phyloP scores from a whole-genome alignment of 2,888 invertebrate genomes.

The Taphrorychus bicolor region DNA sequence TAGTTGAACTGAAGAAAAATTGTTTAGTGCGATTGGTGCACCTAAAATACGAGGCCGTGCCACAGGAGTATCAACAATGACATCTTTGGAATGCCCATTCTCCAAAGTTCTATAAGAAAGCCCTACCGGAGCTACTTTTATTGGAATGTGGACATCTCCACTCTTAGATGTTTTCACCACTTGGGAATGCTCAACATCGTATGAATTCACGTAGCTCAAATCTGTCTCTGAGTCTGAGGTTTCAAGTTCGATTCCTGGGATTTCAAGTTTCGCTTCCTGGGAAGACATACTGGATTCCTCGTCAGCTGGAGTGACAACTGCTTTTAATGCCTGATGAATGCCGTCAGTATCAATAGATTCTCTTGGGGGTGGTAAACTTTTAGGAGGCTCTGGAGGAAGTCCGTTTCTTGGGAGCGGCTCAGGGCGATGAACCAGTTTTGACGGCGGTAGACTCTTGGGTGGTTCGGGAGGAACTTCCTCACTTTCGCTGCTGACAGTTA shows the following conservation, averaged over 20 bases:
- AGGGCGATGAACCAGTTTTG: background rate
- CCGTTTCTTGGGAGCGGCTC: background rate
- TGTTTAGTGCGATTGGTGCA: conserved; percentile 3
- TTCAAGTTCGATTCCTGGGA: background rate
- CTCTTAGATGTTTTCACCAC: conserved; percentile 45
- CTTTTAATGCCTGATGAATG: conserved; percentile 35
- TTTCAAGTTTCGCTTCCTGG: background rate
- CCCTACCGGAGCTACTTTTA: conserved; percentile 25
- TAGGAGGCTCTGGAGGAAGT: conserved; percentile 23
- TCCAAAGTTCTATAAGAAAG: conserved; percentile 27
- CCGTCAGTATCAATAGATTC: conserved; percentile 18
- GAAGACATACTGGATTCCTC: conserved; percentile 11
- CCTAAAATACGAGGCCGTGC: conserved; percentile 19
- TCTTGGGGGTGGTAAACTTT: conserved; percentile 17
- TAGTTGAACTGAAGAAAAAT: conserved; percentile 16
- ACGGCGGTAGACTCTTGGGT: background rate
- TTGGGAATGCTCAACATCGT: conserved; percentile 56
- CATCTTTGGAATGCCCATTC: conserved; percentile 20
- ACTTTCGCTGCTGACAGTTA: background rate
- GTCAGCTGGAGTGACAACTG: conserved; percentile 28
- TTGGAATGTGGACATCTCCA: conserved; percentile 29
- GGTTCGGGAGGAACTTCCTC: too few species aligned
- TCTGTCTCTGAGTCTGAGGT: conserved; percentile 55
- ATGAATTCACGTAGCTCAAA: conserved; percentile 55
- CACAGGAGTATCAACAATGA: conserved; percentile 12